Evolutionary conservation across 2,113 vertebrate genomes (phyloP), one percentile per base, ranked within the genome.

Genomic region (Apus apus): DNA sequence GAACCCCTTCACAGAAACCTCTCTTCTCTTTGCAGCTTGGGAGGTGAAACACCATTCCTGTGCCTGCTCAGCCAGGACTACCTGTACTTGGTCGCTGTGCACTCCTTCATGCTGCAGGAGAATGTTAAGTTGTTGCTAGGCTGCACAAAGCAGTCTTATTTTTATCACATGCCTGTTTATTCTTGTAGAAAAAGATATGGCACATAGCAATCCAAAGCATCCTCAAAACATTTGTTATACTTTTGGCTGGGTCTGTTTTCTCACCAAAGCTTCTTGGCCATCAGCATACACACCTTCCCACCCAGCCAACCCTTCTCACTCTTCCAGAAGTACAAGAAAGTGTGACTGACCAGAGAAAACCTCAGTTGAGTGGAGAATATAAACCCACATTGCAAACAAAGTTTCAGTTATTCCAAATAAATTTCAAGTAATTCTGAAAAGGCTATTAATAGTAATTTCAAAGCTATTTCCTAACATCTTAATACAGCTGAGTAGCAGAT

Each of bases 101-200:
- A 34, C 65, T 70, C 17, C 50, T 60, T 95, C 19, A 2, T 23
- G 72, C 91, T 81, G 86, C 62, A 91, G 48, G 71, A 89, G 68
- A 77, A 94, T 60, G 51, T 89, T 23, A 73, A 67, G 64, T 72
- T 92, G 96, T 97, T 97, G 96, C 95, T 95, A 95, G 90, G 96
- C 86, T 94, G 88, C 93, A 72, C 25, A 27, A 80, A 93, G 66
- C 66, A 90, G 34, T 36, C 71, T 95, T 94, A 93, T 94, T 96
- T 97, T 97, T 95, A 97, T 95, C 76, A 54, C 66, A 89, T 54
- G 93, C 77, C 85, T 96, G 93, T 94, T 96, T 97, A 90, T 95
- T 96, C 87, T 84, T 83, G 79, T 57, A 89, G 86, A 85, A 94
- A 79, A 82, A 89, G 76, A 90, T 15, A 82, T 1, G 3, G 61